These are phyloP conservation scores for Eulemur macaco DNA, from an alignment of 2,113 vertebrate genomes.

Conservation along the genomic window DNA sequence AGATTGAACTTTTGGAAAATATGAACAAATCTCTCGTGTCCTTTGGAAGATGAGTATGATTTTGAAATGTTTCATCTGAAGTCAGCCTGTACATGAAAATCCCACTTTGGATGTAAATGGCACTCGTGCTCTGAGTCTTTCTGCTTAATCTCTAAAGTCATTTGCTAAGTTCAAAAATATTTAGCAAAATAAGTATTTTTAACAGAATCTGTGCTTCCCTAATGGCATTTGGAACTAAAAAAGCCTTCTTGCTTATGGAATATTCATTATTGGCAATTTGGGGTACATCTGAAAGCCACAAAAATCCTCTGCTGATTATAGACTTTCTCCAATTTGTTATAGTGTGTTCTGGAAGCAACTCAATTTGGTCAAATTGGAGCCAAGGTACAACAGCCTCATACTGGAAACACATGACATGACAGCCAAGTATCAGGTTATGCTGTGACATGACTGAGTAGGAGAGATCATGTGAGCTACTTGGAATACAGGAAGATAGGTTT, in stretches of 20 bases:
- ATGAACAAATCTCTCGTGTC: slow-evolving; percentile 36
- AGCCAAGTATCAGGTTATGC: background rate
- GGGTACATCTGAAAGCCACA: slow-evolving; percentile 66
- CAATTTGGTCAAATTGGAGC: slow-evolving; percentile 39
- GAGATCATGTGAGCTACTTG: background rate
- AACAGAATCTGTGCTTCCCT: slow-evolving; percentile 47
- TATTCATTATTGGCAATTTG: slow-evolving; percentile 74
- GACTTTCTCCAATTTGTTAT: slow-evolving; percentile 58
- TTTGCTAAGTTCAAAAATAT: slow-evolving; percentile 62
- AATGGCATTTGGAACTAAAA: slow-evolving; percentile 59
- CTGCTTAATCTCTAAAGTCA: slow-evolving; percentile 51
- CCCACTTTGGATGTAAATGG: slow-evolving; percentile 45
- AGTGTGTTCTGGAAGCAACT: slow-evolving; percentile 52
- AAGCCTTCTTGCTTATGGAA: slow-evolving; percentile 56
- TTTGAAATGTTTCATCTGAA: slow-evolving; percentile 44
- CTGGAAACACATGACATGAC: background rate
- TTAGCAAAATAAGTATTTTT: slow-evolving; percentile 72
- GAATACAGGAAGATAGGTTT: background rate
- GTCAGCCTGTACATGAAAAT: slow-evolving; percentile 32
- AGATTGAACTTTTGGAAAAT: slow-evolving; percentile 61
- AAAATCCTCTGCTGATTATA: slow-evolving; percentile 52
- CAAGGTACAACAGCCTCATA: slow-evolving; percentile 17
- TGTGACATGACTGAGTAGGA: background rate
- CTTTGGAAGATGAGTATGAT: slow-evolving; percentile 43
- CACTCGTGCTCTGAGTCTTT: slow-evolving; percentile 18